phyloP scores from a whole-genome alignment of 2,797 vertebrate genomes.

The Chrosomus eos region DNA sequence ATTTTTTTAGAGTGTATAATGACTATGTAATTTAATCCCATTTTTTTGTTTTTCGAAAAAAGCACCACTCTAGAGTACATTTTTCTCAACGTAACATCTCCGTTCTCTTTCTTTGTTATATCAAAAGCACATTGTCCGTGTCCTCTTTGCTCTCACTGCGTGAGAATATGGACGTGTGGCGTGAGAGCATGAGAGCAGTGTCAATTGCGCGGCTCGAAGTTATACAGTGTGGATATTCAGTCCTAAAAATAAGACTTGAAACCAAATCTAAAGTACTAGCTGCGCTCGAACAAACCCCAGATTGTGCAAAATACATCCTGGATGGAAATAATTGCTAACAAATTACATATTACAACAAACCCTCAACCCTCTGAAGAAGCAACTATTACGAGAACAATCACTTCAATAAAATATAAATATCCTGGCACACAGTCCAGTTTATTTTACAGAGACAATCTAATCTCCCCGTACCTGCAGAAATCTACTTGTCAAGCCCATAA shows the following conservation, averaged over 20 bases:
- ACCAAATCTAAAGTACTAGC: background rate
- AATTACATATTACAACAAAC: background rate
- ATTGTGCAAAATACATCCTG: background rate
- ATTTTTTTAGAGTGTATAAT: background rate
- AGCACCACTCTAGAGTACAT: too few species aligned
- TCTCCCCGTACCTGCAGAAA: background rate
- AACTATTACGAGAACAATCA: background rate
- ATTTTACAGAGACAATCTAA: background rate
- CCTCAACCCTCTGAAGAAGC: background rate
- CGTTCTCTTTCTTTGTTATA: too few species aligned
- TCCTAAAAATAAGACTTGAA: background rate
- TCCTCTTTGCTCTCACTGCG: too few species aligned
- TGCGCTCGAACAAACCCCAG: background rate
- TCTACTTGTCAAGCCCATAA: too few species aligned
- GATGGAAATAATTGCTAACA: background rate
- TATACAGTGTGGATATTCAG: background rate
- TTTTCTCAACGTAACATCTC: too few species aligned
- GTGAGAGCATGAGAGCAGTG: too few species aligned
- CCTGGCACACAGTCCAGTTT: background rate
- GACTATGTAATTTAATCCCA: background rate
- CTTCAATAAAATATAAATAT: background rate
- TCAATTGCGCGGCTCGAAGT: too few species aligned
- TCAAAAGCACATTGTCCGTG: too few species aligned
- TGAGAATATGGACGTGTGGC: too few species aligned
- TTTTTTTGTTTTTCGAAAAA: too few species aligned